Base-by-base conservation (phyloP, 2,113 vertebrate species). In the Tachuris rubrigastra region DNA sequence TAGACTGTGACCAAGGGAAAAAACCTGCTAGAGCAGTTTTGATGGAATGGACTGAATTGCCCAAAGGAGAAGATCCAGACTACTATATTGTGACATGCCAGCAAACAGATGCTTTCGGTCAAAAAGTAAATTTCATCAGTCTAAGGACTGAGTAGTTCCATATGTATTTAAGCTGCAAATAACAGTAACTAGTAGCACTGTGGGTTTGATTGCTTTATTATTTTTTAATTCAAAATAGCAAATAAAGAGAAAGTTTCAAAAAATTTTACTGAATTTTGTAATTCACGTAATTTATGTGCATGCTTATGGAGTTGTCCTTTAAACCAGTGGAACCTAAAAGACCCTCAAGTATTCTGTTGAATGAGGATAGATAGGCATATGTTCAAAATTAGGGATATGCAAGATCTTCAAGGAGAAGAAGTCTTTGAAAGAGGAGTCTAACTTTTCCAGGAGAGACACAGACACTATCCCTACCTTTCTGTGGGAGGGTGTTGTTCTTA, bases 41-140 rank as follows among this genome's bases (percentile, higher is more conserved):
- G 71, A 55, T 98, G 87, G 95, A 97, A 33, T 99, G 98, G 98
- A 84, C 96, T 75, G 86, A 94, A 53, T 98, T 98, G 85, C 96
- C 98, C 22, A 82, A 94, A 50, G 92, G 86, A 97, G 66, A 50
- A 52, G 90, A 94, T 89, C 87, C 98, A 92, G 98, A 98, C 67
- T 90, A 93, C 95, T 99, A 98, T 63, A 80, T 96, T 79, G 67
- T 98, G 76, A 98, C 92, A 52, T 98, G 97, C 49, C 94, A 97
- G 37, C 75, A 9, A 88, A 79, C 82, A 96, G 92, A 97, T 92
- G 87, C 86, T 95, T 72, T 94, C 84, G 68, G 80, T 93, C 85
- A 94, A 85, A 97, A 98, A 97, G 98, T 99, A 98, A 97, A 94
- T 87, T 87, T 76, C 4, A 1, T 65, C 24, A 46, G 19, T 59